Percentiles rank a stretch among this genome's conserved stretches.
These are phyloP conservation scores for Leucopsar rothschildi DNA, from an alignment of 2,113 vertebrate genomes.

Conservation along the genomic window DNA sequence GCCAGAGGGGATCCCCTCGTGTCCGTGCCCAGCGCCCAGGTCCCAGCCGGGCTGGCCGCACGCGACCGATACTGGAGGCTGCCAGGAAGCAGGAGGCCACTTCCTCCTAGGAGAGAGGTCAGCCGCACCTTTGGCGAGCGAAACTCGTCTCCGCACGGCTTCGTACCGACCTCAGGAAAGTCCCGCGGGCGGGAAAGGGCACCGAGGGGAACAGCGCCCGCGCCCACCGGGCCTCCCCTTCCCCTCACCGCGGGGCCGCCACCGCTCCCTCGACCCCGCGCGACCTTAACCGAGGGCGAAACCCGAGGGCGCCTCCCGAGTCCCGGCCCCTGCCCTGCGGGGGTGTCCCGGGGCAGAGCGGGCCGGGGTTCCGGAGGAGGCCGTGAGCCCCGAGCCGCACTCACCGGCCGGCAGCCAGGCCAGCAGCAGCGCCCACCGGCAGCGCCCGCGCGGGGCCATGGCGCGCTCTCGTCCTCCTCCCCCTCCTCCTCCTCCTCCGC, in stretches of 20 bases:
- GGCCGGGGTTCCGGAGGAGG: neutral
- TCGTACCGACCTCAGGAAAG: neutral
- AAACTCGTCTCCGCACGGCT: neutral
- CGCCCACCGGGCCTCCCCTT: neutral
- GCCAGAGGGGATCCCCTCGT: neutral
- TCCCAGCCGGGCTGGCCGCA: neutral
- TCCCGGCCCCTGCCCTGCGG: neutral
- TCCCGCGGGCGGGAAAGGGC: neutral
- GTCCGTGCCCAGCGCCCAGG: neutral
- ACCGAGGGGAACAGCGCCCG: no score
- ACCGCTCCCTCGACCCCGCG: neutral
- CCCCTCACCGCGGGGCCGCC: neutral
- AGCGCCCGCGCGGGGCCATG: conserved; percentile 39
- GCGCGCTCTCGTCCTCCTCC: neutral
- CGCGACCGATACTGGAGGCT: neutral
- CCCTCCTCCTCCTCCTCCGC: neutral
- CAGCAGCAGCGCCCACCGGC: conserved; percentile 49
- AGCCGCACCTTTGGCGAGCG: neutral
- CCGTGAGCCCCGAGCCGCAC: neutral
- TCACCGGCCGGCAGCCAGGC: conserved; percentile 72
- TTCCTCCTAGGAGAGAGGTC: neutral
- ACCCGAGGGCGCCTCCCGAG: neutral
- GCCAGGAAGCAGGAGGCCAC: neutral
- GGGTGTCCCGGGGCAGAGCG: neutral
- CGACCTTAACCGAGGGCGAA: neutral